These are phyloP conservation scores for Aporophyla lueneburgensis DNA, from an alignment of 2,888 invertebrate genomes.

Conservation along the genomic window DNA sequence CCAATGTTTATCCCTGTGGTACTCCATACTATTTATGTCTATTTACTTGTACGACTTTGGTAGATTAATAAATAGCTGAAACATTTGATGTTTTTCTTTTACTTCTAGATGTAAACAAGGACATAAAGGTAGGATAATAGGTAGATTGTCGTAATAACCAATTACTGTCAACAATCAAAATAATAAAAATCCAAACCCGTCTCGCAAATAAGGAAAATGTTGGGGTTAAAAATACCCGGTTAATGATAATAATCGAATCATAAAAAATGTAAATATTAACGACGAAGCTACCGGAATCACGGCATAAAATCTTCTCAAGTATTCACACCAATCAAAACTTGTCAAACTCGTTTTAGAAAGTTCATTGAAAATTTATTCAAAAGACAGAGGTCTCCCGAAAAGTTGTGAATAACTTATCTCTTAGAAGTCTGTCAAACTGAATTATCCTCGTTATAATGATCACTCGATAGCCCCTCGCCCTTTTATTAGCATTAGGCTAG, in stretches of 20 bases:
- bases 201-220: slow-evolving; percentile 1
- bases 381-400: slow-evolving; percentile 81
- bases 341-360: slow-evolving; percentile 84
- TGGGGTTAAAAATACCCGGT: slow-evolving; percentile 11
- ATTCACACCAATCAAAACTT: slow-evolving; percentile 86
- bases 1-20: background rate
- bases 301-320: slow-evolving; percentile 72
- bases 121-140: slow-evolving; percentile 13
- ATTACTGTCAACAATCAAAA: background rate
- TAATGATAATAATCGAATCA: slow-evolving; percentile 51
- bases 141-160: slow-evolving; percentile 10
- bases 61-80: slow-evolving; percentile 1
- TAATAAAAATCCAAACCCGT: background rate
- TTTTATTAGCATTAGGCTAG: slow-evolving; percentile 69
- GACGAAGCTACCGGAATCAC: slow-evolving; percentile 59
- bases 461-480: slow-evolving; percentile 70
- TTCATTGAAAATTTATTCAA: slow-evolving; percentile 87
- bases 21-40: background rate
- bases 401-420: slow-evolving; percentile 83
- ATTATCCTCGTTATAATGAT: slow-evolving; percentile 82
- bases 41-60: background rate
- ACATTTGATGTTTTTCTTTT: slow-evolving; percentile 13
- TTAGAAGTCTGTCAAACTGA: slow-evolving; percentile 83
- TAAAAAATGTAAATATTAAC: slow-evolving; percentile 64
- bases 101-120: slow-evolving; percentile 3